Evolutionary conservation across 2,888 invertebrate genomes (phyloP).

Genomic region (Sialis lutaria): DNA sequence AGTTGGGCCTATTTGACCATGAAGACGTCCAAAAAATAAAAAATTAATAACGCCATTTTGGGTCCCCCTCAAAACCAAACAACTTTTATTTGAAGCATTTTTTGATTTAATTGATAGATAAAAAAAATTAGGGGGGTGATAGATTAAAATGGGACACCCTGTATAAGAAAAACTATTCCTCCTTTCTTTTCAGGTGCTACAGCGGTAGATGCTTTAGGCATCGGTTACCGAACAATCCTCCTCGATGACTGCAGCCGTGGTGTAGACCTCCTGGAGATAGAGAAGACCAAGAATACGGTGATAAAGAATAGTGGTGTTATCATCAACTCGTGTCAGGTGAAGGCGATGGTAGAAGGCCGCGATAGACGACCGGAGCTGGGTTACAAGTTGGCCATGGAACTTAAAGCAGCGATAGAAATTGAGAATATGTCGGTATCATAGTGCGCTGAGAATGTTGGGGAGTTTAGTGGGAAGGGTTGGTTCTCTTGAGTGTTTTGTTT

Average conservation of each 20-base stretch:
- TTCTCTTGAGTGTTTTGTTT: too few relatives aligned
- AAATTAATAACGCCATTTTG: too few relatives aligned
- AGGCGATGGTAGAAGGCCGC: constrained; percentile 72
- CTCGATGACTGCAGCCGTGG: constrained; percentile 86
- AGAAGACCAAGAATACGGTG: constrained; percentile 60
- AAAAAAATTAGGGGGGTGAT: too few relatives aligned
- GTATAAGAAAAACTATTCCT: background rate
- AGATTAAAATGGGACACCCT: too few relatives aligned
- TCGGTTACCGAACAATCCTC: constrained; percentile 76
- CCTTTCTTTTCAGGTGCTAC: constrained; percentile 47
- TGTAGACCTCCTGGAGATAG: constrained; percentile 70
- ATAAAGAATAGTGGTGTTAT: constrained; percentile 63
- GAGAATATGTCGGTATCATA: too few relatives aligned
- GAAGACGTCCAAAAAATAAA: too few relatives aligned
- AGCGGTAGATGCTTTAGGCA: constrained; percentile 73
- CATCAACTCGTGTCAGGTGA: constrained; percentile 61
- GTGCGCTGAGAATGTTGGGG: too few relatives aligned
- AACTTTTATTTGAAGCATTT: too few relatives aligned
- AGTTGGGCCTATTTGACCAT: too few relatives aligned
- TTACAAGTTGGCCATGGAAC: constrained; percentile 72
- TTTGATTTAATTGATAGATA: too few relatives aligned
- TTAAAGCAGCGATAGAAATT: constrained; percentile 27
- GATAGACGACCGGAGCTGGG: constrained; percentile 79
- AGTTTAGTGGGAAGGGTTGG: too few relatives aligned
- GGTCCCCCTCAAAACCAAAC: too few relatives aligned